phyloP scores from a whole-genome alignment of 2,113 vertebrate genomes.

The Asarcornis scutulata region DNA sequence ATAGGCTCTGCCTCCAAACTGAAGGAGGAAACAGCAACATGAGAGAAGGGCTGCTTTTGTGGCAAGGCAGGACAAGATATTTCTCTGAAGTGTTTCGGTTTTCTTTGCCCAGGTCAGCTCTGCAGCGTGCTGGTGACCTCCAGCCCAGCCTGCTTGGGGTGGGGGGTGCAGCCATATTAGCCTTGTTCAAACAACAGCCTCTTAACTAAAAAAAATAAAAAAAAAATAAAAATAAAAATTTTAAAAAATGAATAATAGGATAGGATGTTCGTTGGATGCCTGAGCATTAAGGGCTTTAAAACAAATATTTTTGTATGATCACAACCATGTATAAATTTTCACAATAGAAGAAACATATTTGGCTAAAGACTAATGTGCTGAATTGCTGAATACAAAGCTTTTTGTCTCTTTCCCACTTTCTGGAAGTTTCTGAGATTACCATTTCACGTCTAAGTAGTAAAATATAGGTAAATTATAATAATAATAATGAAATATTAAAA shows the following conservation, averaged over 20 bases:
- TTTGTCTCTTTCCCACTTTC: not conserved
- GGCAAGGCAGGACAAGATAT: too few species aligned
- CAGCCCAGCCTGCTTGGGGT: accelerated
- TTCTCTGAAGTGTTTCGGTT: not conserved
- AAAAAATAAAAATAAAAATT: not conserved
- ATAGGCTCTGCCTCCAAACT: not conserved
- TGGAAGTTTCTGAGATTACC: not conserved
- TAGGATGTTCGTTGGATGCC: not conserved
- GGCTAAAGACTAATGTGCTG: not conserved
- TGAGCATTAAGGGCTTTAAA: not conserved
- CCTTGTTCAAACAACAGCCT: not conserved
- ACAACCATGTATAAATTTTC: not conserved
- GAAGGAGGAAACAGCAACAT: not conserved
- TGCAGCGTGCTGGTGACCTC: not conserved
- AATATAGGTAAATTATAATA: not conserved
- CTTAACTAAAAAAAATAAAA: not conserved
- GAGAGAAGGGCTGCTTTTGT: accelerated
- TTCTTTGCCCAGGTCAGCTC: not conserved
- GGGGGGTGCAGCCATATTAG: not conserved
- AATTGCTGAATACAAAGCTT: not conserved
- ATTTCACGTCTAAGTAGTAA: conserved; percentile 20
- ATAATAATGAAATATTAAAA: conserved; percentile 27
- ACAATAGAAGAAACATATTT: not conserved
- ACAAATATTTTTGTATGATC: not conserved
- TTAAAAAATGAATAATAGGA: not conserved